Percentiles rank a stretch among this genome's conserved stretches.
phyloP scores from a whole-genome alignment of 1,140 invertebrate genomes.

The Nasonia longicornis region DNA sequence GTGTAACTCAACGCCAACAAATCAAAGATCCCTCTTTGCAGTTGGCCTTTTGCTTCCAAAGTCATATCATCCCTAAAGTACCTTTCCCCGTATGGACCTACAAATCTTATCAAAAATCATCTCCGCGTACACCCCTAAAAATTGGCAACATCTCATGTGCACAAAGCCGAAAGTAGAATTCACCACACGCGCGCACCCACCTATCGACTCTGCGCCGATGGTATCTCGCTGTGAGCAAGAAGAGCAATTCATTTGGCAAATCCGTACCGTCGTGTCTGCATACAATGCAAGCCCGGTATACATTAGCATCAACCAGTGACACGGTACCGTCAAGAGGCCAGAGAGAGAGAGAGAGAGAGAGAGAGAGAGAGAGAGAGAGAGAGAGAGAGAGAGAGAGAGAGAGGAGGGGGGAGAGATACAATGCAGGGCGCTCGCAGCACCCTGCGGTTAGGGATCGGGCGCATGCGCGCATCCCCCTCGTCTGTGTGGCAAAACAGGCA shows the following conservation, averaged over 20 bases:
- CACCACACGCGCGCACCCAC: not conserved
- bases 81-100: no score
- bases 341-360: not conserved
- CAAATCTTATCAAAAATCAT: no score
- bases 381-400: not conserved
- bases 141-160: no score
- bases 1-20: not conserved
- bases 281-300: not conserved
- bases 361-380: not conserved
- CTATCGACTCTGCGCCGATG: not conserved
- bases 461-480: no score
- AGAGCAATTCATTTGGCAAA: conserved; percentile 39
- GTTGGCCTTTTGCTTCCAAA: no score
- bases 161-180: no score
- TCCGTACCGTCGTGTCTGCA: not conserved
- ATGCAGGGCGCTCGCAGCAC: not conserved
- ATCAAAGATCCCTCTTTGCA: not conserved
- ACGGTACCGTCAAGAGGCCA: not conserved
- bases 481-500: no score
- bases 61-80: no score
- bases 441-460: no score
- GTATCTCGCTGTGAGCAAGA: not conserved
- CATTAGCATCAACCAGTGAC: not conserved
- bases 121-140: no score
- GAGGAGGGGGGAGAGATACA: no score